Base-by-base conservation (phyloP, 2,113 vertebrate genomes). In the Sarotherodon lohbergeri region DNA sequence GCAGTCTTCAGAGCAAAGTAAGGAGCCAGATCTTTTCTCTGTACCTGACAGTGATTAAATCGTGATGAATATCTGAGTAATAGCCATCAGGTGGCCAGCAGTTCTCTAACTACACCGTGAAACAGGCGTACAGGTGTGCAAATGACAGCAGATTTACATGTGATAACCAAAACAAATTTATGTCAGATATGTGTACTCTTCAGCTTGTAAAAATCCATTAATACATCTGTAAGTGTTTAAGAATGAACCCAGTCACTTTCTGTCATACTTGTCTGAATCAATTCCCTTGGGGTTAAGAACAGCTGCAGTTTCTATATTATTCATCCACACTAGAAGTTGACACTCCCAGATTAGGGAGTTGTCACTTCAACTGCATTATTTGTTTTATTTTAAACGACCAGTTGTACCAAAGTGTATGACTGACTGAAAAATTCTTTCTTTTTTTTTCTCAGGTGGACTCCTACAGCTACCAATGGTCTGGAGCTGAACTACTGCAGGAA, bases 401-500 rank as follows among this genome's bases (percentile, higher is more conserved):
- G 46, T n/a, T 81, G 13, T 57, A 41, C 36, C 36, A 48, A 50
- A n/a, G 32, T 56, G 36, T 2, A 2, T 52, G 52, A n/a, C 73
- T 83, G 48, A 48, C 5, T 16, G 43, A 14, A 48, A 82, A 81
- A 9, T 34, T 34, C 1, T 22, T 36, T 22, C 22, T 22, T n/a
- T n/a, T 36, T 48, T 41, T 13, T 17, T 73, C 24, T 90, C 95
- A 99, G 98, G 94, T 99, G 97, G 95, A 96, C 93, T n/a, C 98
- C 97, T 0, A 96, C 96, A 3, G 22, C 85, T 3, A 93, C 46
- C 22, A 99, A 98, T 0, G 98, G 97, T 43, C 95, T 99, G 92
- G 98, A 99, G 94, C 90, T 98, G 82, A 99, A 99, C 91, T 99
- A 97, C 94, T 99, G 99, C 93, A 97, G 99, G 79, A 99, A 99